Conservation (phyloP, 2,797 vertebrate genomes). For the Choloepus didactylus region DNA sequence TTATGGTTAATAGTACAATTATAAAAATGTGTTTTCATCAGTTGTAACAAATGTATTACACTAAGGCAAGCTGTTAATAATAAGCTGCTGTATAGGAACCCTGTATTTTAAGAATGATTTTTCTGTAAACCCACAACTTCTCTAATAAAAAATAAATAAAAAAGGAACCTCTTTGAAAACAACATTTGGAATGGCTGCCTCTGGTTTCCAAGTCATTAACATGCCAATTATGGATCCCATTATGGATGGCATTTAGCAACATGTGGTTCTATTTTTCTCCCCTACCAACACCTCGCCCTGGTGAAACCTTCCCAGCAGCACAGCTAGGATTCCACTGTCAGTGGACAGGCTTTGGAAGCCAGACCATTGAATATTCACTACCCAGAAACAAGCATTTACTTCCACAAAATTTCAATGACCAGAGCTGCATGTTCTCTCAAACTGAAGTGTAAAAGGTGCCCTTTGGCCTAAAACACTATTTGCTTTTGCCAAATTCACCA, state of each 20-base stretch:
- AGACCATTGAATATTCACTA: neutral
- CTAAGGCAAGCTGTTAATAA: too few relatives aligned
- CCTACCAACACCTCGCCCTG: neutral
- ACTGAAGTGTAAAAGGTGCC: constrained; percentile 22
- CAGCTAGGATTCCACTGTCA: neutral
- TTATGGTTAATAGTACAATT: too few relatives aligned
- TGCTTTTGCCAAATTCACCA: constrained; percentile 67
- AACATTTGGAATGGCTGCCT: constrained; percentile 29
- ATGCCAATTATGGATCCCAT: neutral
- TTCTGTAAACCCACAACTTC: too few relatives aligned
- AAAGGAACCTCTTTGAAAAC: constrained; percentile 7
- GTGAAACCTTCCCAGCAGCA: neutral
- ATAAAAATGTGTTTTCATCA: too few relatives aligned
- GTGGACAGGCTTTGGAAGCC: neutral
- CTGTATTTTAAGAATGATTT: too few relatives aligned
- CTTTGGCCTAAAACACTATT: constrained; percentile 44
- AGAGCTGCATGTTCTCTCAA: constrained; percentile 35
- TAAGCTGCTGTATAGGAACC: too few relatives aligned
- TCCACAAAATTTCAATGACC: neutral
- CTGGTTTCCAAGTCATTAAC: constrained; percentile 49
- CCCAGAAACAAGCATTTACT: constrained; percentile 41
- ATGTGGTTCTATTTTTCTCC: neutral
- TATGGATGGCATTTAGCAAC: neutral
- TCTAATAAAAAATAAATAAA: too few relatives aligned
- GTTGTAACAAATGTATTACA: too few relatives aligned